These are phyloP conservation scores for Aricia artaxerxes DNA, from an alignment of 2,888 invertebrate species.

Conservation along the genomic window DNA sequence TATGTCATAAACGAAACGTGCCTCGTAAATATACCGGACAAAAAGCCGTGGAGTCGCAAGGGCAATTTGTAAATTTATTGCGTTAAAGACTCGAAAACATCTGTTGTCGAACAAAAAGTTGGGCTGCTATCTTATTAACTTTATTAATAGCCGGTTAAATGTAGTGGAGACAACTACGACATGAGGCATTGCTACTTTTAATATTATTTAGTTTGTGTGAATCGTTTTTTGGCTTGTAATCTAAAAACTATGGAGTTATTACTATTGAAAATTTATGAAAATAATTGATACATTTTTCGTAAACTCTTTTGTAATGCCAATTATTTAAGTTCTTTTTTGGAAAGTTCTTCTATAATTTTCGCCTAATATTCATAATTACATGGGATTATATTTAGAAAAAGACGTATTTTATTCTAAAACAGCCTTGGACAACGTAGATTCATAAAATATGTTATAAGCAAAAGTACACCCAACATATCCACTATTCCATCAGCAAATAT, in stretches of 20 bases:
- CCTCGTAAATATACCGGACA: conserved; percentile 63
- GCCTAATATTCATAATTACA: background rate
- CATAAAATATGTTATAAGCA: background rate
- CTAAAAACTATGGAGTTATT: no score
- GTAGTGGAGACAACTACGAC: background rate
- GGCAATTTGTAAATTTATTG: conserved; percentile 45
- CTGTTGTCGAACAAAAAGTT: conserved; percentile 52
- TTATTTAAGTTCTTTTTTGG: background rate
- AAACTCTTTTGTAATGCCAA: no score
- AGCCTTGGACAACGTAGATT: no score
- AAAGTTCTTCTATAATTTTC: background rate
- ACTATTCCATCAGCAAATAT: background rate
- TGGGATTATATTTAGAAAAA: background rate
- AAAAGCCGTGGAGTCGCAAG: conserved; percentile 53
- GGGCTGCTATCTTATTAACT: conserved; percentile 22
- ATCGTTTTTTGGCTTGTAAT: no score
- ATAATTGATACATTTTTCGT: no score
- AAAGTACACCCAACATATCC: background rate
- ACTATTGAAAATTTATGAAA: no score
- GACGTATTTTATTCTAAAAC: background rate
- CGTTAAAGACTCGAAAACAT: conserved; percentile 45
- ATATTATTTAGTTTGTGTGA: no score
- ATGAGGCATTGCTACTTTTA: no score
- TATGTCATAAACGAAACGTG: conserved; percentile 71
- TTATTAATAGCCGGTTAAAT: background rate